A percentile compares a stretch with the other conserved stretches of the same genome.
phyloP scores from a whole-genome alignment of 1,140 invertebrate species.

The Anoplophora glabripennis region DNA sequence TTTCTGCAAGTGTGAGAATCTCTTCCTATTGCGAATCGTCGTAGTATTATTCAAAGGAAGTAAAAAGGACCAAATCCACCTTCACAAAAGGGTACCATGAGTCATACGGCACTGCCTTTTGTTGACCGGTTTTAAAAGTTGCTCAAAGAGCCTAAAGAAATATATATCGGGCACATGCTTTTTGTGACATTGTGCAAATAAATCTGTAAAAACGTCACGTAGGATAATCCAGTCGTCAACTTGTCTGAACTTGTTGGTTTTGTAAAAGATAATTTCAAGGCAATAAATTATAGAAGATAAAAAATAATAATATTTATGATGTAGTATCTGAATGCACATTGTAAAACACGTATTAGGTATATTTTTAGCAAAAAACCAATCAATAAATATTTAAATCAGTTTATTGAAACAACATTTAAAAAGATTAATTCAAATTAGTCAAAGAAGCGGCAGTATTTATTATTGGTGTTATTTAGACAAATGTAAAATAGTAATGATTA shows the following conservation, averaged over 20 bases:
- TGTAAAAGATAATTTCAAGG: no score
- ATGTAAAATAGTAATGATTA: no score
- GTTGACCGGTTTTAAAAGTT: conserved; percentile 12
- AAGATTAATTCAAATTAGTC: no score
- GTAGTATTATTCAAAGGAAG: background rate
- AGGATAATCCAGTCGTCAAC: background rate
- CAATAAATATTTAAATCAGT: no score
- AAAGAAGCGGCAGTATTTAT: no score
- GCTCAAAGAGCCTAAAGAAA: conserved; percentile 3
- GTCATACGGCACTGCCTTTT: conserved; percentile 8
- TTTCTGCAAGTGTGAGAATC: background rate
- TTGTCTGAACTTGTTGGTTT: conserved; percentile 2
- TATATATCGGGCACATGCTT: background rate
- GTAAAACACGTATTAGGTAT: no score
- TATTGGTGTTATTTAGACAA: no score
- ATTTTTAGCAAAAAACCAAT: no score
- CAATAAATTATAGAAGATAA: no score
- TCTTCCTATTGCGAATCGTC: background rate
- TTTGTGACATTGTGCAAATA: conserved; percentile 8
- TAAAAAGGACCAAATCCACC: conserved; percentile 5
- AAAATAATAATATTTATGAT: no score
- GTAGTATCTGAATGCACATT: no score
- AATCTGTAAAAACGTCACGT: conserved; percentile 5
- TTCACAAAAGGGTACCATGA: conserved; percentile 14
- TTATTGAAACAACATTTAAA: no score